A percentile compares a stretch with the other conserved stretches of the same genome.
These are phyloP conservation scores for Folsomia candida DNA, from an alignment of 2,888 invertebrate species.

Conservation along the genomic window DNA sequence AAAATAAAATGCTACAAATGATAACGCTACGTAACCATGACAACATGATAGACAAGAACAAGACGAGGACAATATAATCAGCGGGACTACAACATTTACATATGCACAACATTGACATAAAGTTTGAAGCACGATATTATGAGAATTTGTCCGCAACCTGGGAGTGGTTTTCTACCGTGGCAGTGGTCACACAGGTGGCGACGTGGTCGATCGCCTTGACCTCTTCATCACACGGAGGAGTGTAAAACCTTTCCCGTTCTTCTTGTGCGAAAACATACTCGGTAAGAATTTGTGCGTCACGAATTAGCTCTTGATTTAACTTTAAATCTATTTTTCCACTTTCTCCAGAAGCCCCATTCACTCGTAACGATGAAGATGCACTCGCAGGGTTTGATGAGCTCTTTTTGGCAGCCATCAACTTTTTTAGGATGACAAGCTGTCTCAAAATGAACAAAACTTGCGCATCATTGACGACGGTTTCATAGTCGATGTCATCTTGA, in stretches of 20 bases:
- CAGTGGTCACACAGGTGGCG: not conserved
- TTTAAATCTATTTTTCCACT: slow-evolving; percentile 8
- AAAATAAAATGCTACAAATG: too few relatives aligned
- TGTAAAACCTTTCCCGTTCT: slow-evolving; percentile 11
- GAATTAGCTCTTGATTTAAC: slow-evolving; percentile 14
- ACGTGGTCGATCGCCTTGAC: not conserved
- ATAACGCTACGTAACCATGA: slow-evolving; percentile 9
- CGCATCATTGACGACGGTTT: slow-evolving; percentile 15
- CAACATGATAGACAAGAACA: slow-evolving; percentile 2
- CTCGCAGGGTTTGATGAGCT: slow-evolving; percentile 1
- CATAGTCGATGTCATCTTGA: slow-evolving; percentile 24
- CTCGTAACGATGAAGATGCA: not conserved
- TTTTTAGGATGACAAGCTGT: slow-evolving; percentile 35
- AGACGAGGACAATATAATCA: not conserved
- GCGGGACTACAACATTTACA: not conserved
- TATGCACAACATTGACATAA: not conserved
- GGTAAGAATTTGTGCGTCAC: slow-evolving; percentile 20
- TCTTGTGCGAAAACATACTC: slow-evolving; percentile 20
- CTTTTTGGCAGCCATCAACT: slow-evolving; percentile 23
- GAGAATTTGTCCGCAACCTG: slow-evolving; percentile 10
- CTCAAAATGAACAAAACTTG: slow-evolving; percentile 25
- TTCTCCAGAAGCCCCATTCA: not conserved
- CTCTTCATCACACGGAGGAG: slow-evolving; percentile 11
- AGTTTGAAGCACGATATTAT: not conserved
- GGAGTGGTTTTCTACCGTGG: not conserved